Percentiles rank a stretch among this genome's conserved stretches.
Evolutionary conservation across 2,888 invertebrate genomes (phyloP).

Genomic region (Agrilus biguttatus): DNA sequence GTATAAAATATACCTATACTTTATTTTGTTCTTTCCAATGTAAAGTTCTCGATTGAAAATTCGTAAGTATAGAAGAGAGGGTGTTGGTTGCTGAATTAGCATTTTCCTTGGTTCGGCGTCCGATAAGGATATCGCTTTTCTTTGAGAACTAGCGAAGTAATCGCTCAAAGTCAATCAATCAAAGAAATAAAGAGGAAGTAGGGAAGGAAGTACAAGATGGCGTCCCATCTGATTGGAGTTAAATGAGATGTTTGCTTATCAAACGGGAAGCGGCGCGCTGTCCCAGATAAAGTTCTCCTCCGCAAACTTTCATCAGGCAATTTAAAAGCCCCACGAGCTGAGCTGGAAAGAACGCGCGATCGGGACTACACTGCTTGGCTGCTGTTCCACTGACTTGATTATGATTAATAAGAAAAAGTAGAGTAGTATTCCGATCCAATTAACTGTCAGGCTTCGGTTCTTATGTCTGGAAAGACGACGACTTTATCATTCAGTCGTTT

Average conservation of each 20-base stretch:
- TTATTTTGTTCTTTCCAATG: too few species aligned
- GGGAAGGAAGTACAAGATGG: constrained; percentile 19
- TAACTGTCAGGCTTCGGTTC: too few species aligned
- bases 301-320: constrained; percentile 26
- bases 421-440: too few species aligned
- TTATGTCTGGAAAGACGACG: too few species aligned
- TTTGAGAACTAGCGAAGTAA: constrained; percentile 7
- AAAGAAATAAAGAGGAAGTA: constrained; percentile 9
- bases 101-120: too few species aligned
- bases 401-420: constrained; percentile 27
- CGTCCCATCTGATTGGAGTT: constrained; percentile 19
- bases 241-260: constrained; percentile 30
- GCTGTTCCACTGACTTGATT: constrained; percentile 30
- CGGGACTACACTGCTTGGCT: too few species aligned
- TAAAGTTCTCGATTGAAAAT: too few species aligned
- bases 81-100: not conserved
- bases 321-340: constrained; percentile 15
- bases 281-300: constrained; percentile 28
- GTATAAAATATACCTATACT: too few species aligned
- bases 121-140: not conserved
- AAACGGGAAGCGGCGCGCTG: constrained; percentile 24
- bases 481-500: too few species aligned
- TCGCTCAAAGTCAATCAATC: constrained; percentile 22
- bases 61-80: not conserved
- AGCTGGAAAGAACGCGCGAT: too few species aligned